Percentiles rank a stretch among this genome's conserved stretches.
Evolutionary conservation across 1,140 invertebrate species (phyloP).

Genomic region (Drosophila subpulchrella): DNA sequence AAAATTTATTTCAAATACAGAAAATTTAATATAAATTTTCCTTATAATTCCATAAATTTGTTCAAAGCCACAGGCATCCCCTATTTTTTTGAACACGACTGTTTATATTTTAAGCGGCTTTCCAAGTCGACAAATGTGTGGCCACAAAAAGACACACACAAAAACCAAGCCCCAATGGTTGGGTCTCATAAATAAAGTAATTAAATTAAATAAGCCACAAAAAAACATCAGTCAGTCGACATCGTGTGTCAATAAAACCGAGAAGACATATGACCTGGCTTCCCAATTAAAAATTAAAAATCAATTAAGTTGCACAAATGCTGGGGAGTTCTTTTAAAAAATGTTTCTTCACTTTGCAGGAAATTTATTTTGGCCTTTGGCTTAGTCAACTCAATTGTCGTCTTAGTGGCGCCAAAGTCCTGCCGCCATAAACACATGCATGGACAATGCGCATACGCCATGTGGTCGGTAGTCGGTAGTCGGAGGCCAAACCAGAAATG

Average conservation of each 20-base stretch:
- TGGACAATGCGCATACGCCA: conserved; percentile 57
- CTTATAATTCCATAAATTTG: no score
- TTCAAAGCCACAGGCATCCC: neutral
- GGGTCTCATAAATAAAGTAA: conserved; percentile 49
- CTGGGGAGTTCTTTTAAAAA: conserved; percentile 14
- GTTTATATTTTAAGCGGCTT: conserved; percentile 62
- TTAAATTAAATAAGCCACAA: conserved; percentile 61
- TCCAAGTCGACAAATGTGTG: conserved; percentile 60
- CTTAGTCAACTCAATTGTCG: conserved; percentile 8
- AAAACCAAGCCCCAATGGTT: conserved; percentile 18
- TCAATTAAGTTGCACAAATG: conserved; percentile 43
- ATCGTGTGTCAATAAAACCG: conserved; percentile 47
- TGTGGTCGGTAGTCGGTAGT: conserved; percentile 23
- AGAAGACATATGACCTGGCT: conserved; percentile 8
- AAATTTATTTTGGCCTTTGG: conserved; percentile 5
- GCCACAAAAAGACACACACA: conserved; percentile 51
- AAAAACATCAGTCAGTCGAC: conserved; percentile 4
- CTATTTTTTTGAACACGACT: neutral
- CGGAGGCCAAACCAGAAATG: conserved; percentile 35
- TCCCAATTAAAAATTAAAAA: conserved; percentile 61
- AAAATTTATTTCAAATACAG: neutral
- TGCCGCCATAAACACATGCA: conserved; percentile 53
- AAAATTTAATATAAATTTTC: neutral
- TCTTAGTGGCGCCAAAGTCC: conserved; percentile 52
- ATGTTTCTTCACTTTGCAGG: neutral